These are phyloP conservation scores for Pardalotus punctatus DNA, from an alignment of 2,113 vertebrate species.

Conservation along the genomic window DNA sequence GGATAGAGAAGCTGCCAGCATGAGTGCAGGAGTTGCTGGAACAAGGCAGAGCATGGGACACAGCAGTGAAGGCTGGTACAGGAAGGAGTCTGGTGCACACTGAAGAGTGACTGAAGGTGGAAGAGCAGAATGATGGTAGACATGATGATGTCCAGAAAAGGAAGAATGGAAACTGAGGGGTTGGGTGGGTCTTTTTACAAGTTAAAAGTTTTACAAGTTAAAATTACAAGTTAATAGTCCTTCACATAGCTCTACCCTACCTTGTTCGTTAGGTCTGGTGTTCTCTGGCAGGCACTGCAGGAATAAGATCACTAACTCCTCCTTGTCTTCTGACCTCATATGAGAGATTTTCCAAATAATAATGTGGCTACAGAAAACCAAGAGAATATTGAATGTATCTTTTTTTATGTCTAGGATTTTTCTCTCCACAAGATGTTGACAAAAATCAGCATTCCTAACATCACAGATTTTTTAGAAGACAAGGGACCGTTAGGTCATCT, in stretches of 20 bases:
- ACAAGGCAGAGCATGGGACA: not conserved
- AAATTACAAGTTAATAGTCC: no score
- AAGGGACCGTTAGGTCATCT: not conserved
- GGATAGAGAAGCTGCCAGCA: not conserved
- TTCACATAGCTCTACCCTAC: not conserved
- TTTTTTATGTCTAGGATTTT: not conserved
- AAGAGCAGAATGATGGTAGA: not conserved
- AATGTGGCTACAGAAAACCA: not conserved
- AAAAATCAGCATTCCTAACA: not conserved
- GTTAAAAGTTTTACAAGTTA: no score
- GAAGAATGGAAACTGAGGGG: not conserved
- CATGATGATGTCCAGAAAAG: not conserved
- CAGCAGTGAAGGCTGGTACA: not conserved
- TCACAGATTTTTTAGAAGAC: not conserved
- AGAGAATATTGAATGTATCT: not conserved
- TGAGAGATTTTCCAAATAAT: not conserved
- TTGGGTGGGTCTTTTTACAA: not conserved
- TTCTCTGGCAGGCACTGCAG: not conserved
- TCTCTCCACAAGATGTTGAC: not conserved
- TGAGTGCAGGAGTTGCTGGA: not conserved
- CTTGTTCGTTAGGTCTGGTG: not conserved
- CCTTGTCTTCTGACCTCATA: not conserved
- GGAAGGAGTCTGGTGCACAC: not conserved
- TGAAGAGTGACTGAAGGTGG: rapidly evolving
- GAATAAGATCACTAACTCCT: not conserved